phyloP scores from a whole-genome alignment of 2,113 vertebrate genomes.

The Thunnus thynnus region DNA sequence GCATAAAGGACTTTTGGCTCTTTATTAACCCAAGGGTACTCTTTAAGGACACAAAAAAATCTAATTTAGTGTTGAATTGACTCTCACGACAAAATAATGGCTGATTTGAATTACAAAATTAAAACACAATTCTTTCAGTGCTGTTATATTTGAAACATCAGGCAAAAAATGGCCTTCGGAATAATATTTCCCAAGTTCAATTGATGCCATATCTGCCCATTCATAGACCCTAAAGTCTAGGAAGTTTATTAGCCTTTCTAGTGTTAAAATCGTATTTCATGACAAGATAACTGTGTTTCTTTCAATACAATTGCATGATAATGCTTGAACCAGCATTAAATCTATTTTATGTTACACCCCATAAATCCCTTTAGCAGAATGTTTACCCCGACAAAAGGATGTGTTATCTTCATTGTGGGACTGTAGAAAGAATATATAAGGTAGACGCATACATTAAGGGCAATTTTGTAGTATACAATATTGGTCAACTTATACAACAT shows the following conservation, averaged over 20 bases:
- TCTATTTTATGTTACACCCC: slow-evolving; percentile 17
- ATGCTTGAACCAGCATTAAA: slow-evolving; percentile 12
- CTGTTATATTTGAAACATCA: slow-evolving; percentile 3
- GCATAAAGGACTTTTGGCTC: slow-evolving; percentile 32
- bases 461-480: not conserved
- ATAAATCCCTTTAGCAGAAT: slow-evolving; percentile 32
- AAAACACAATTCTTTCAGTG: not conserved
- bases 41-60: slow-evolving; percentile 41
- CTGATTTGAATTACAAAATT: slow-evolving; percentile 48
- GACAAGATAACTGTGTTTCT: not conserved
- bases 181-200: slow-evolving; percentile 21
- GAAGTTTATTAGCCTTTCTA: slow-evolving; percentile 26
- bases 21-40: slow-evolving; percentile 35
- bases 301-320: slow-evolving; percentile 2
- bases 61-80: slow-evolving; percentile 41
- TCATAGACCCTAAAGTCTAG: not conserved
- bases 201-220: slow-evolving; percentile 17
- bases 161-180: slow-evolving; percentile 16
- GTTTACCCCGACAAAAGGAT: slow-evolving; percentile 6
- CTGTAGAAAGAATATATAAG: not conserved
- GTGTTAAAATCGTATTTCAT: slow-evolving; percentile 39
- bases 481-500: not conserved
- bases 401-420: slow-evolving; percentile 15
- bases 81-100: slow-evolving; percentile 29
- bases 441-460: not conserved